Evolutionary conservation across 1,140 invertebrate species (phyloP).

Genomic region (Hycleus phaleratus): DNA sequence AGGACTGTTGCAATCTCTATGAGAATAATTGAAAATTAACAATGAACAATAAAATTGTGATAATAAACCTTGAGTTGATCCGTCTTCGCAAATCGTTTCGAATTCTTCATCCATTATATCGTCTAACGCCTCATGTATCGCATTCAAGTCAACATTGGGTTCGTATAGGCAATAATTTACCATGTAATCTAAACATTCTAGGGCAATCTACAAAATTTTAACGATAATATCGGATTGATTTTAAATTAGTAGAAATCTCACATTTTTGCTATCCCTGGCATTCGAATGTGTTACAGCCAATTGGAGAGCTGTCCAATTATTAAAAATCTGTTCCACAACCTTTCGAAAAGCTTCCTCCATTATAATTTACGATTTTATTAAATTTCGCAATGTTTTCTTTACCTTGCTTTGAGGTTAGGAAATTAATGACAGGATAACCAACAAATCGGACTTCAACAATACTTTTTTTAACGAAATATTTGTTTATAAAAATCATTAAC

Average conservation of each 20-base stretch:
- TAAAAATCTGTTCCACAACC: slow-evolving; percentile 53
- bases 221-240: background rate
- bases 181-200: slow-evolving; percentile 51
- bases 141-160: slow-evolving; percentile 45
- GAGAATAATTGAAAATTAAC: slow-evolving; percentile 16
- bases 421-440: no score
- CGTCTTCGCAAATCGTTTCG: slow-evolving; percentile 56
- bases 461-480: no score
- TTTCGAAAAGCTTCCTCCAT: slow-evolving; percentile 43
- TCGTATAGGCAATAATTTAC: slow-evolving; percentile 52
- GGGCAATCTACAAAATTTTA: slow-evolving; percentile 44
- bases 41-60: background rate
- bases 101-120: slow-evolving; percentile 60
- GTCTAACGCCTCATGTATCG: slow-evolving; percentile 51
- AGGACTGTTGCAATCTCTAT: slow-evolving; percentile 44
- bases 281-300: slow-evolving; percentile 58
- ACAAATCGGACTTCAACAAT: no score
- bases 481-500: no score
- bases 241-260: slow-evolving; percentile 16
- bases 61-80: slow-evolving; percentile 47
- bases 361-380: background rate
- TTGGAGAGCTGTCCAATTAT: slow-evolving; percentile 56
- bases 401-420: no score
- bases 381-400: no score
- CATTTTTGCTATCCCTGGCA: slow-evolving; percentile 56